Conservation (phyloP, 2,797 vertebrate species). For the Halcyon smyrnensis region DNA sequence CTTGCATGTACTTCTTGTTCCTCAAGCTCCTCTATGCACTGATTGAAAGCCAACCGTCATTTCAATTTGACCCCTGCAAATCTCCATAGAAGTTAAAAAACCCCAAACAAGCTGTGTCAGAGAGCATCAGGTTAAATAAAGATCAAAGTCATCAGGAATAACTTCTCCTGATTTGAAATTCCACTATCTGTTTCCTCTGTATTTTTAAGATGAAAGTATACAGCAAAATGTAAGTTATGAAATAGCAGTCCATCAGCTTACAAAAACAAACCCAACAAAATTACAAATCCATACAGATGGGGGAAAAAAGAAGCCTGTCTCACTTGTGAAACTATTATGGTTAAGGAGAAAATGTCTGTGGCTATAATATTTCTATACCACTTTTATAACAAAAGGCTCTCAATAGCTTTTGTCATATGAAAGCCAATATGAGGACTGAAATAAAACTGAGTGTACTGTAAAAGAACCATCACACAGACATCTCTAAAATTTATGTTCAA, state of each 20-base stretch:
- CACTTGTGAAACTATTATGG: background rate
- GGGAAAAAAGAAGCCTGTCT: background rate
- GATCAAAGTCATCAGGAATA: background rate
- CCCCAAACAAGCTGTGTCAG: background rate
- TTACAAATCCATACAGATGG: background rate
- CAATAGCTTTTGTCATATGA: slow-evolving; percentile 22
- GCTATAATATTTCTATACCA: slow-evolving; percentile 5
- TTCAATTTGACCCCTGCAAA: background rate
- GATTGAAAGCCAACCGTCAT: background rate
- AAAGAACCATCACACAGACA: slow-evolving; percentile 41
- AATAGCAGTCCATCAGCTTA: background rate
- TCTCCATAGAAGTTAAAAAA: background rate
- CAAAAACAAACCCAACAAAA: background rate
- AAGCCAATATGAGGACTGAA: slow-evolving; percentile 45
- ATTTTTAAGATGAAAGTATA: background rate
- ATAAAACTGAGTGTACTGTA: slow-evolving; percentile 35
- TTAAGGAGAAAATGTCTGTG: background rate
- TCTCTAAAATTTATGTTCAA: slow-evolving; percentile 30
- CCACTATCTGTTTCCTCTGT: background rate
- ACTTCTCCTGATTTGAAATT: background rate
- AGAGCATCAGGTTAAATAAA: background rate
- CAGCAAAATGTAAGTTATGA: background rate
- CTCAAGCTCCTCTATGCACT: background rate
- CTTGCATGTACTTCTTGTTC: background rate
- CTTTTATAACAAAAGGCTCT: background rate